Conservation (phyloP, 2,888 invertebrate genomes). For the Lasioglossum figueresi region DNA sequence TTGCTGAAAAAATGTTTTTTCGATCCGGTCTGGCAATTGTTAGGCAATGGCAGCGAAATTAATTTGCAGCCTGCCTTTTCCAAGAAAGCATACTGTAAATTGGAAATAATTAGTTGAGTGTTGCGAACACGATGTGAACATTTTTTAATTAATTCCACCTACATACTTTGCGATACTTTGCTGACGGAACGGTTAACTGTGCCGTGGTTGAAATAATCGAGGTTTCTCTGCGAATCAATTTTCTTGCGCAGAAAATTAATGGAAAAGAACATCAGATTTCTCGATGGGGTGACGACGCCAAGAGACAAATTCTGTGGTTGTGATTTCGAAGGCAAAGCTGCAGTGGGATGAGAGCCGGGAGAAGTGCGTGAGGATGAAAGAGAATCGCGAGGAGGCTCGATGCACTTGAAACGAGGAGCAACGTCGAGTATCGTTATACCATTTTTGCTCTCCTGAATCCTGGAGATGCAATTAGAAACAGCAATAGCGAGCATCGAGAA, state of each 20-base stretch:
- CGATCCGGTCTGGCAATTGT: no score
- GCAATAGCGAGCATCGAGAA: conserved; percentile 34
- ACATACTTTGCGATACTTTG: no score
- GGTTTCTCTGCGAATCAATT: not conserved
- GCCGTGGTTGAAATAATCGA: not conserved
- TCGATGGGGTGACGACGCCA: not conserved
- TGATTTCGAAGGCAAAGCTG: not conserved
- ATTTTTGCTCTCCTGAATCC: conserved; percentile 70
- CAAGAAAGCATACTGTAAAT: not conserved
- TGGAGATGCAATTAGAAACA: conserved; percentile 70
- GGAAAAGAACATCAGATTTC: not conserved
- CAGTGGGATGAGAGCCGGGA: not conserved
- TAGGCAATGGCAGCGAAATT: no score
- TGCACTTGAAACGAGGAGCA: conserved; percentile 64
- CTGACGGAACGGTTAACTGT: no score
- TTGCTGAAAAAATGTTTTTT: no score
- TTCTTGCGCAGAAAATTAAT: not conserved
- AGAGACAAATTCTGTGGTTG: conserved; percentile 1
- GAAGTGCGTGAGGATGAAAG: conserved; percentile 20
- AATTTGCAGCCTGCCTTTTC: no score
- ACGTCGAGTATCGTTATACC: conserved; percentile 67
- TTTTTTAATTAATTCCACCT: no score
- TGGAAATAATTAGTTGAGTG: not conserved
- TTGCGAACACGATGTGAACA: no score
- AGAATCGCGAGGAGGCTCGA: conserved; percentile 43